Conservation (phyloP, 53 echinoderm and acorn worm genomes). For the Henricia sp. region DNA sequence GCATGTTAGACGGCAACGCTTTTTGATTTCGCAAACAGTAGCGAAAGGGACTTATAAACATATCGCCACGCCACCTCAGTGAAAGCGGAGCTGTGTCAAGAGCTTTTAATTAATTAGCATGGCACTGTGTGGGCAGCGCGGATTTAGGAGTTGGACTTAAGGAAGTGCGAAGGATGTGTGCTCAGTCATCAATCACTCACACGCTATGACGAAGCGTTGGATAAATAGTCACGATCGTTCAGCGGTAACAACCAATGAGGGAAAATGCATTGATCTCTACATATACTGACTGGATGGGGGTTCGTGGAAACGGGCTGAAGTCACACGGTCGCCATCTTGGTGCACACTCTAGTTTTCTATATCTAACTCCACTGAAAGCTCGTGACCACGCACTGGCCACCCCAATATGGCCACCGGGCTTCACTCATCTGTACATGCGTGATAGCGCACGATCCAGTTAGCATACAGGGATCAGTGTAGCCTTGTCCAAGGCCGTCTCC, state of each 20-base stretch:
- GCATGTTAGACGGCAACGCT: too few relatives aligned
- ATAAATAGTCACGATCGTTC: conserved; percentile 38
- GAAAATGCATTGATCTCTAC: too few relatives aligned
- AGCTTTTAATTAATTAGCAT: conserved; percentile 43
- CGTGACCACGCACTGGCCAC: neutral
- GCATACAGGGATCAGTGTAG: too few relatives aligned
- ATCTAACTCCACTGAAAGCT: neutral
- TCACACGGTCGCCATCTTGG: neutral
- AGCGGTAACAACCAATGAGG: too few relatives aligned
- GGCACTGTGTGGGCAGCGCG: neutral
- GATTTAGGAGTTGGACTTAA: conserved; percentile 28
- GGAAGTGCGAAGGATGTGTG: conserved; percentile 18
- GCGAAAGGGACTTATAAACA: too few relatives aligned
- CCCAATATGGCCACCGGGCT: too few relatives aligned
- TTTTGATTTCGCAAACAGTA: too few relatives aligned
- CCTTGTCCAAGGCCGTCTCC: too few relatives aligned
- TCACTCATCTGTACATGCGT: too few relatives aligned
- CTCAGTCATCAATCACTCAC: conserved; percentile 30
- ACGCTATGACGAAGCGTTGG: conserved; percentile 28
- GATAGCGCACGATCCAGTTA: too few relatives aligned
- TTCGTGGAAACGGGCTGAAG: neutral
- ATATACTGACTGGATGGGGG: too few relatives aligned
- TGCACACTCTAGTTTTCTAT: neutral
- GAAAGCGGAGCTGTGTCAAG: neutral
- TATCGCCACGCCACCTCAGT: neutral